These are phyloP conservation scores for Liposcelis brunnea DNA, from an alignment of 2,888 invertebrate genomes.

Conservation along the genomic window DNA sequence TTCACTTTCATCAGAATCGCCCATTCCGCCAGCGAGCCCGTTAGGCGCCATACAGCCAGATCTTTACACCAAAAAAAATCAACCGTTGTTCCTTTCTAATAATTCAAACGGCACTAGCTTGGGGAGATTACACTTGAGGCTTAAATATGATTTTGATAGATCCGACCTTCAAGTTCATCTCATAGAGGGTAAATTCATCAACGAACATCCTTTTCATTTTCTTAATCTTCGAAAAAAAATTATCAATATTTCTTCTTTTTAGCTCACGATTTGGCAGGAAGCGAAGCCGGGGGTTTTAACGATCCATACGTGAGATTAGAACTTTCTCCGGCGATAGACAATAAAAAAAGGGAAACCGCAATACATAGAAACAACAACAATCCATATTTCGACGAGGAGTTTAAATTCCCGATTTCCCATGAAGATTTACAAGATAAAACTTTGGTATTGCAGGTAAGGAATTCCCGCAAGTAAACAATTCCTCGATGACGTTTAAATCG, in stretches of 20 bases:
- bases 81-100: conserved; percentile 50
- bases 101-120: conserved; percentile 44
- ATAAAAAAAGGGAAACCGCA: conserved; percentile 65
- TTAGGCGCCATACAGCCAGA: conserved; percentile 75
- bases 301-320: conserved; percentile 74
- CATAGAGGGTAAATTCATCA: conserved; percentile 52
- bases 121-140: conserved; percentile 65
- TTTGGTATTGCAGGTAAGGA: conserved; percentile 46
- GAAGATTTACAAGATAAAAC: conserved; percentile 70
- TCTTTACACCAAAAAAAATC: conserved; percentile 64
- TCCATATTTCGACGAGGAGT: conserved; percentile 80
- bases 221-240: conserved; percentile 11
- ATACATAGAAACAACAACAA: conserved; percentile 71
- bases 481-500: not conserved
- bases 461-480: not conserved
- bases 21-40: conserved; percentile 38
- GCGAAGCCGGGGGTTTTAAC: conserved; percentile 73
- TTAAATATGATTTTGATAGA: conserved; percentile 78
- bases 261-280: conserved; percentile 69
- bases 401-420: conserved; percentile 81
- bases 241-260: conserved; percentile 17
- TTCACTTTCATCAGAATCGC: conserved; percentile 19
- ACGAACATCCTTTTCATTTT: conserved; percentile 11
- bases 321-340: conserved; percentile 68
- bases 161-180: conserved; percentile 82